A percentile compares a stretch with the other conserved stretches of the same genome.
phyloP scores from a whole-genome alignment of 2,797 vertebrate species.

The Schizopygopsis pylzovi region DNA sequence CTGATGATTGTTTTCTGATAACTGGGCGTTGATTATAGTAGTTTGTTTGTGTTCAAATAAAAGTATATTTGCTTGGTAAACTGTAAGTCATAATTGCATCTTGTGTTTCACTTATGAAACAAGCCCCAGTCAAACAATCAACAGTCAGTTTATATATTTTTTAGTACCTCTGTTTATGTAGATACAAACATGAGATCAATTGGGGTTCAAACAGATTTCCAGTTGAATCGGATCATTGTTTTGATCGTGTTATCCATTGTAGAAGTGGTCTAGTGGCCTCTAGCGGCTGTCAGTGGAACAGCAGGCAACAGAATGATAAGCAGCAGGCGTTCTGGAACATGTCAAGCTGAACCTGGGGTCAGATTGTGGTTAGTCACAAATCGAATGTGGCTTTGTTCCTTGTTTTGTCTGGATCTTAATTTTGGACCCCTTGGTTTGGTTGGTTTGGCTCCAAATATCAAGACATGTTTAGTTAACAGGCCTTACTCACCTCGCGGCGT shows the following conservation, averaged over 20 bases:
- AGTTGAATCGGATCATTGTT: constrained; percentile 1
- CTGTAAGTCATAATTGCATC: constrained; percentile 13
- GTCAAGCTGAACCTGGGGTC: constrained; percentile 16
- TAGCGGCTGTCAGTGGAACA: constrained; percentile 36
- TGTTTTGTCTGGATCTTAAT: constrained; percentile 39
- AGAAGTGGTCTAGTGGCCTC: constrained; percentile 50
- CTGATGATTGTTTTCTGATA: neutral
- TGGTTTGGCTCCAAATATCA: constrained; percentile 35
- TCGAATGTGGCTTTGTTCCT: constrained; percentile 30
- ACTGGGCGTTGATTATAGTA: neutral
- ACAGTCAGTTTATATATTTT: constrained; percentile 8
- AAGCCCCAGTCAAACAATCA: constrained; percentile 24
- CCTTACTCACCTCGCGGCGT: constrained; percentile 32
- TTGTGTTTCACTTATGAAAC: constrained; percentile 22
- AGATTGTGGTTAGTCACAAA: constrained; percentile 45
- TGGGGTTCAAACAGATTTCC: neutral
- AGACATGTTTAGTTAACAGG: constrained; percentile 28
- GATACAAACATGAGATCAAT: constrained; percentile 26
- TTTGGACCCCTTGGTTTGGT: constrained; percentile 22
- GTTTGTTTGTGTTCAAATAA: neutral
- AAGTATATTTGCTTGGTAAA: constrained; percentile 21
- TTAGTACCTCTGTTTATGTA: neutral
- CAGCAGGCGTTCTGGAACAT: constrained; percentile 32
- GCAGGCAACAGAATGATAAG: neutral
- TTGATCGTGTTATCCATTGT: neutral